These are phyloP conservation scores for Perca schrenkii DNA, from an alignment of 2,113 vertebrate genomes.

Conservation along the genomic window DNA sequence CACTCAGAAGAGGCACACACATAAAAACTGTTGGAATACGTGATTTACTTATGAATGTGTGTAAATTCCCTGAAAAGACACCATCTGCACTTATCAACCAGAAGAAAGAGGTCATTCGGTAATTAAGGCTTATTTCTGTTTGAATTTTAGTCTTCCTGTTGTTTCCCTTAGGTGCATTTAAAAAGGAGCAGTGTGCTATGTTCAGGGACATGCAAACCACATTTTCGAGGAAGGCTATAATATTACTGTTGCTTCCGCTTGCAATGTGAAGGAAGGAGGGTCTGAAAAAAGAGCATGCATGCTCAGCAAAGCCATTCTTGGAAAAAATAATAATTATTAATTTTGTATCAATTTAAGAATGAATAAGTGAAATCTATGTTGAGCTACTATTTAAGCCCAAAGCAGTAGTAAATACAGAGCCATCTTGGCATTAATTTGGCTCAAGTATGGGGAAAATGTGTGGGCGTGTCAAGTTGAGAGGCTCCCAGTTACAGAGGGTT, in stretches of 20 bases:
- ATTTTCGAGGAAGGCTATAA: conserved; percentile 45
- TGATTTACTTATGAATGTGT: conserved; percentile 12
- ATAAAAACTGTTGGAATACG: not conserved
- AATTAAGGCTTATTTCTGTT: not conserved
- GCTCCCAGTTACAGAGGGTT: conserved; percentile 26
- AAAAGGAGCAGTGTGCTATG: not conserved
- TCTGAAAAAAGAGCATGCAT: not conserved
- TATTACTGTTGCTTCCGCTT: conserved; percentile 17
- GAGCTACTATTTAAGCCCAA: not conserved
- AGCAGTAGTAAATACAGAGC: conserved; percentile 18
- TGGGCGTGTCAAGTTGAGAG: conserved; percentile 23
- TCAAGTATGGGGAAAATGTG: conserved; percentile 21
- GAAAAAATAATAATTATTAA: not conserved
- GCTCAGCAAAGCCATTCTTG: conserved; percentile 9
- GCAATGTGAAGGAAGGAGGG: conserved; percentile 3
- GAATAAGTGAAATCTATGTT: not conserved
- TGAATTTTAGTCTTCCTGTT: not conserved
- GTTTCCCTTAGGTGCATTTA: not conserved
- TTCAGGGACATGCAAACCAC: not conserved
- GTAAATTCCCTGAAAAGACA: conserved; percentile 21
- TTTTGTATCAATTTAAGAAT: not conserved
- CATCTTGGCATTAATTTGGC: conserved; percentile 1
- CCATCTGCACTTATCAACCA: conserved; percentile 38
- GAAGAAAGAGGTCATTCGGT: not conserved
- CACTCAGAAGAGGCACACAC: not conserved